A percentile compares a stretch with the other conserved stretches of the same genome.
phyloP scores from a whole-genome alignment of 2,113 vertebrate genomes.

The Emydocephalus ijimae region DNA sequence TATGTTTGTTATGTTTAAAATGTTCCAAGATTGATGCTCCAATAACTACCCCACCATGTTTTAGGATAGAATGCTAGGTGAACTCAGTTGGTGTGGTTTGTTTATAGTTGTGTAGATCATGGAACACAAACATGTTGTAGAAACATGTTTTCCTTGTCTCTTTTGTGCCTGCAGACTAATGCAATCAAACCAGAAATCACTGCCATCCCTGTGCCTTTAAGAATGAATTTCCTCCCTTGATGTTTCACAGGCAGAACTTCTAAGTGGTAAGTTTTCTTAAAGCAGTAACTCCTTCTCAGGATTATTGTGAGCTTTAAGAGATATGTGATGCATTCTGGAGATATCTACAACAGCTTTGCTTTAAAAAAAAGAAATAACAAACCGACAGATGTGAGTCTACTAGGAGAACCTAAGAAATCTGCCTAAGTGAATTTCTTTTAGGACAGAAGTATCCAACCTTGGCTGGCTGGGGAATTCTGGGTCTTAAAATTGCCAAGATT shows the following conservation, averaged over 20 bases:
- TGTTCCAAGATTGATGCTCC: neutral
- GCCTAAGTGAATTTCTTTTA: neutral
- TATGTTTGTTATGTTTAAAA: neutral
- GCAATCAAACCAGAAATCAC: neutral
- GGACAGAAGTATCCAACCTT: neutral
- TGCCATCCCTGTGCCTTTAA: neutral
- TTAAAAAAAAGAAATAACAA: neutral
- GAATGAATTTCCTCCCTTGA: neutral
- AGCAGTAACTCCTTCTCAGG: neutral
- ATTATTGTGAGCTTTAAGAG: neutral
- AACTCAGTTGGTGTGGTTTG: neutral
- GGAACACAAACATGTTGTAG: neutral
- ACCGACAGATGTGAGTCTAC: neutral
- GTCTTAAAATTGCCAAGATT: neutral
- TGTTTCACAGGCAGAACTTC: neutral
- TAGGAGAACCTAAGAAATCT: neutral
- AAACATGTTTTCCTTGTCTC: neutral
- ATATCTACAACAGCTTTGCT: neutral
- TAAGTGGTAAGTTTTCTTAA: neutral
- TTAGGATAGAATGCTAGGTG: neutral
- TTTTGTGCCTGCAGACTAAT: neutral
- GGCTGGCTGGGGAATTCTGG: neutral
- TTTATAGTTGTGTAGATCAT: neutral
- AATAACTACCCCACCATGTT: neutral
- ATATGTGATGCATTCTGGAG: neutral